A percentile compares a stretch with the other conserved stretches of the same genome.
These are phyloP conservation scores for Hypomecis atomaria DNA, from an alignment of 2,888 invertebrate genomes.

Conservation along the genomic window DNA sequence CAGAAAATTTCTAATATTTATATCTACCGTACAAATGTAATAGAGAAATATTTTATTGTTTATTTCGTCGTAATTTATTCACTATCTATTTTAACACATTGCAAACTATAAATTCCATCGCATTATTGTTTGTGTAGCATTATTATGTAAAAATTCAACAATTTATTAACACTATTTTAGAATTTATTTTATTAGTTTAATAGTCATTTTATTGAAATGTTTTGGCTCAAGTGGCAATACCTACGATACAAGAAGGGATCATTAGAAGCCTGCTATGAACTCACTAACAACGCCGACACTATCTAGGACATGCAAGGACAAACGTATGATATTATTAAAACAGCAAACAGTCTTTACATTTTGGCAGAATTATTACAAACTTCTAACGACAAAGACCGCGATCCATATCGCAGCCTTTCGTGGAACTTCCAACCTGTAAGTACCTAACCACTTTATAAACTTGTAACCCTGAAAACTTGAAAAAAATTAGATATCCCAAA, in stretches of 20 bases:
- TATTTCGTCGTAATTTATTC: slow-evolving; percentile 64
- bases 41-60: slow-evolving; percentile 73
- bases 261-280: slow-evolving; percentile 38
- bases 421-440: neutral
- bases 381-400: slow-evolving; percentile 22
- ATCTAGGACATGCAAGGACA: slow-evolving; percentile 40
- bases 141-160: slow-evolving; percentile 53
- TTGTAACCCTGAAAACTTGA: slow-evolving; percentile 1
- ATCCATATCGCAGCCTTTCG: neutral
- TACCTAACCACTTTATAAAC: neutral
- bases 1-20: slow-evolving; percentile 72
- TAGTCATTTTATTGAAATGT: slow-evolving; percentile 40
- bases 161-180: slow-evolving; percentile 48
- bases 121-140: slow-evolving; percentile 65
- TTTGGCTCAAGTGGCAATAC: slow-evolving; percentile 47
- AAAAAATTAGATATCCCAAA: slow-evolving; percentile 13
- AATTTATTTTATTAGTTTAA: slow-evolving; percentile 49
- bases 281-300: slow-evolving; percentile 42
- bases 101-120: slow-evolving; percentile 79
- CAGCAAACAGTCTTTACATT: slow-evolving; percentile 45
- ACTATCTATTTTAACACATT: slow-evolving; percentile 63
- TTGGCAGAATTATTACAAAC: slow-evolving; percentile 42
- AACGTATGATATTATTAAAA: slow-evolving; percentile 30
- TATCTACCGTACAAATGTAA: slow-evolving; percentile 76
- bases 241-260: slow-evolving; percentile 36